Base-by-base conservation (phyloP, 2,888 invertebrate species). In the Drosophila kokeensis region DNA sequence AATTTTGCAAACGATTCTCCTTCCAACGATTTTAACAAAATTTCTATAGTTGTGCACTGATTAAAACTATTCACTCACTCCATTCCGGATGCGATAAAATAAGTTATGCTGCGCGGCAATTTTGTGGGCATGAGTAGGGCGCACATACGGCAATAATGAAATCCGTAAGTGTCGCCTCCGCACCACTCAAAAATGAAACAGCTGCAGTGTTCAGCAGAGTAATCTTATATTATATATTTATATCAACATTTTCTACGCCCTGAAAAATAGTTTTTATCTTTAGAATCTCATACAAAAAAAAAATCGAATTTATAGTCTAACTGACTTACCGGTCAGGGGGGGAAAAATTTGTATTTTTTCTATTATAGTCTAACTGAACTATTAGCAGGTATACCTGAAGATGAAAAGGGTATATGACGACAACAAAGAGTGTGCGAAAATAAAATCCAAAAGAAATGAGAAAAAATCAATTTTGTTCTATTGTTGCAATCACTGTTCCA, bases 1-100 rank as follows among this genome's bases (percentile, higher is more conserved):
- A 69, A 34, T 54, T 70, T 34, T 42, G 73, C 62, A 36, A 74
- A 32, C 63, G 76, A 62, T 50, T 24, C 65, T 50, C n/a, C 30
- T 52, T 52, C 29, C 30, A 32, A 30, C 59, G 24, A 8, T 48
- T 42, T 27, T 10, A 30, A 30, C 68, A 5, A 68, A 34, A 45
- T 24, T 15, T 45, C 15, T 45, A 45, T 24, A 8, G 4, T 45
- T 45, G 21, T 45, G 8, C 45, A 45, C 45, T 45, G 15, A 21
- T 45, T 45, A 2, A 21, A 45, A 45, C 45, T 21, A 45, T 45
- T 45, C 21, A 45, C 45, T 45, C 45, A 45, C 45, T 45, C 21
- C 45, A 7, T 24, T 45, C 2, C 21, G 45, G 13, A 15, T 21
- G 45, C 45, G 21, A 45, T 45, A 15, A 45, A 21, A 45, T 8